Evolutionary conservation across 2,113 vertebrate species (phyloP).

Genomic region (Oxyura jamaicensis): DNA sequence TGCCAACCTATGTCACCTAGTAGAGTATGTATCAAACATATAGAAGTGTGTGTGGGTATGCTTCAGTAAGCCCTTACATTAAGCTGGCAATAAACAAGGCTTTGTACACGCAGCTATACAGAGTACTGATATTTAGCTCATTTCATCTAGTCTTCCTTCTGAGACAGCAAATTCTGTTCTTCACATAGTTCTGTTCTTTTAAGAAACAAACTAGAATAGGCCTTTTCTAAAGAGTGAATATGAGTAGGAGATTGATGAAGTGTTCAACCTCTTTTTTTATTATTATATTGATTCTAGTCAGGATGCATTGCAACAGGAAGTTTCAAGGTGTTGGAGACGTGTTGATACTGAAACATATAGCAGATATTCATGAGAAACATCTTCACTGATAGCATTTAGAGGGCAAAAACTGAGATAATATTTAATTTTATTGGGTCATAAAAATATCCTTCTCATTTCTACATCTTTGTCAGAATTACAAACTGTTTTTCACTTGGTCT

Average conservation of each 20-base stretch:
- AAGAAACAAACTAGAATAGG: background rate
- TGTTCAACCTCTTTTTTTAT: background rate
- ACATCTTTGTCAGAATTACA: background rate
- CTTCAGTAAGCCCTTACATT: background rate
- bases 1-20: background rate
- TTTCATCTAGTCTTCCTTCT: background rate
- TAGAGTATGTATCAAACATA: background rate
- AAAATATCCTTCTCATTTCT: background rate
- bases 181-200: background rate
- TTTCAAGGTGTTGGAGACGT: background rate
- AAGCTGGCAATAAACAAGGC: background rate
- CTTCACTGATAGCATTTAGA: background rate
- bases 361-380: background rate
- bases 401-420: background rate
- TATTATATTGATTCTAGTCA: background rate
- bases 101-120: background rate
- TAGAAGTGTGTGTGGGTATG: too few species aligned
- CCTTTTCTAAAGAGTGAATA: background rate
- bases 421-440: background rate
- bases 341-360: background rate
- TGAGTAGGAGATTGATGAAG: background rate
- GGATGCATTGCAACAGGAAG: background rate
- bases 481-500: background rate
- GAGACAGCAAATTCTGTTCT: background rate
- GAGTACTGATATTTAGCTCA: background rate